A percentile compares a stretch with the other conserved stretches of the same genome.
Evolutionary conservation across 1,140 invertebrate species (phyloP).

Genomic region (Pygmarrhopalites habei): DNA sequence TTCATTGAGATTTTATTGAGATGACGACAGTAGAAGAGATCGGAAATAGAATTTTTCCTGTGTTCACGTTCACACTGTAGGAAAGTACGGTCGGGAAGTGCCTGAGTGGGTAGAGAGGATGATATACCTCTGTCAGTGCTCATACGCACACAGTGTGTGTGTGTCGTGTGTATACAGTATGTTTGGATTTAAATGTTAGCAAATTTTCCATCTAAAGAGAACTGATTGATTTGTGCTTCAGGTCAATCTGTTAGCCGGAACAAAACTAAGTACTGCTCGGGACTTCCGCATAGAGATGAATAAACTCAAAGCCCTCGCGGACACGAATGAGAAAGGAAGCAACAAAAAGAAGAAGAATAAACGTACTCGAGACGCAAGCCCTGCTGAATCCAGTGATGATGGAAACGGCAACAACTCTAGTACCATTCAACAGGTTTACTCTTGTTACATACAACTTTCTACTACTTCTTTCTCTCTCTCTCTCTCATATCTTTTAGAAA

Average conservation of each 20-base stretch:
- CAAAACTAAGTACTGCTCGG: constrained; percentile 30
- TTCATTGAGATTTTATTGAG: too few relatives aligned
- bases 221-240: constrained; percentile 11
- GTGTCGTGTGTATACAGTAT: too few relatives aligned
- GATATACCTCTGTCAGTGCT: too few relatives aligned
- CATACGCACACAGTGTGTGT: too few relatives aligned
- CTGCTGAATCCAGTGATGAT: neutral
- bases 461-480: too few relatives aligned
- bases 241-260: constrained; percentile 29
- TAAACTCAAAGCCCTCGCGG: neutral
- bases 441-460: too few relatives aligned
- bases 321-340: neutral
- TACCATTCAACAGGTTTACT: neutral
- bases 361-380: neutral
- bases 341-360: constrained; percentile 1
- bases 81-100: too few relatives aligned
- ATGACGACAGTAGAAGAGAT: too few relatives aligned
- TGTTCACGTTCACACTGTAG: too few relatives aligned
- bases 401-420: neutral
- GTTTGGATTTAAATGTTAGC: constrained; percentile 1
- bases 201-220: neutral
- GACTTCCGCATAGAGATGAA: constrained; percentile 28
- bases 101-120: too few relatives aligned
- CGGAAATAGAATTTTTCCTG: too few relatives aligned
- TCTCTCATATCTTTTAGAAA: too few relatives aligned